A percentile compares a stretch with the other conserved stretches of the same genome.
These are phyloP conservation scores for Hesperophylax magnus DNA, from an alignment of 1,140 invertebrate genomes.

Conservation along the genomic window DNA sequence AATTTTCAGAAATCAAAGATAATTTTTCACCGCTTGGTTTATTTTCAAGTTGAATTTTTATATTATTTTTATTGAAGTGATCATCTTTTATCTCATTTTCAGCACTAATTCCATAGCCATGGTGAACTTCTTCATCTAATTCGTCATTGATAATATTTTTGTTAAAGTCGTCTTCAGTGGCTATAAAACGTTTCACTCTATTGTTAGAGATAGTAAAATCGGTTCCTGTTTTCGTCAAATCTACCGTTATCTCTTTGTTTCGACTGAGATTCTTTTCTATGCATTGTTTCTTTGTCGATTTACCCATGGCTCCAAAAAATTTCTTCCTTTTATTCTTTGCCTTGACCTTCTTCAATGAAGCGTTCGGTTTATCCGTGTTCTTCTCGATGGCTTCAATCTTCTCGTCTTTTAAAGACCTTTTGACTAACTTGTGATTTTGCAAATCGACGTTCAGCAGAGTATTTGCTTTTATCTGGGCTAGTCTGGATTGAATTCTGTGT, in stretches of 20 bases:
- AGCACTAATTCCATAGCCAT: background rate
- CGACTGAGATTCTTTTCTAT: background rate
- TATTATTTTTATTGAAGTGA: no score
- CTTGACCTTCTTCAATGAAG: background rate
- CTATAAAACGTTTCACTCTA: conserved; percentile 5
- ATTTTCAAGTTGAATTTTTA: background rate
- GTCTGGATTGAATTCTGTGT: conserved; percentile 44
- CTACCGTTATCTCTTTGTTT: no score
- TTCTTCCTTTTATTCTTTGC: conserved; percentile 13
- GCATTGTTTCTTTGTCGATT: background rate
- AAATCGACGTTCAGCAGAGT: conserved; percentile 6
- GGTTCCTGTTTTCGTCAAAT: background rate
- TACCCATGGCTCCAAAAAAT: background rate
- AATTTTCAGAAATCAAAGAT: no score
- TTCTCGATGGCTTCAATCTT: background rate
- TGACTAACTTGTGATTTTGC: conserved; percentile 3
- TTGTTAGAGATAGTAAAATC: background rate
- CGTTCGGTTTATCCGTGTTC: background rate
- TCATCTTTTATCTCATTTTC: background rate
- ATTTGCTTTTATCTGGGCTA: conserved; percentile 46
- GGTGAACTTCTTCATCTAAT: background rate
- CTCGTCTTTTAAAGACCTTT: background rate
- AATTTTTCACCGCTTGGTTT: no score
- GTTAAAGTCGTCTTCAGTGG: conserved; percentile 6
- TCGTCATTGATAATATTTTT: conserved; percentile 7